Percentiles rank a stretch among this genome's conserved stretches.
These are phyloP conservation scores for Tetramorium simillimum DNA, from an alignment of 1,140 invertebrate species.

Conservation along the genomic window DNA sequence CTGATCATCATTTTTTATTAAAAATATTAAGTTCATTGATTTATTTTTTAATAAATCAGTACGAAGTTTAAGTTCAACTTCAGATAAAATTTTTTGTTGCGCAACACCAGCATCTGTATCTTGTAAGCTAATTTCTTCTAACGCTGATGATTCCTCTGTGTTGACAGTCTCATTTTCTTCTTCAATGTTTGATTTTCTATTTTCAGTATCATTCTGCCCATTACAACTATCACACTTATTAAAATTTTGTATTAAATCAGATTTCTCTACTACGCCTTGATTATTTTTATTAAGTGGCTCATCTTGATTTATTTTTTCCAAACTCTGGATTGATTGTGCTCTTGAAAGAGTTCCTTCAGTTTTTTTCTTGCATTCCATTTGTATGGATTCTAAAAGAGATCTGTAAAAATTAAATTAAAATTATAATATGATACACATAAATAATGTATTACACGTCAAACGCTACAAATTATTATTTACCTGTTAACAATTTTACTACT, in stretches of 20 bases:
- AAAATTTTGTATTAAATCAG: not conserved
- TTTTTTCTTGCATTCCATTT: not conserved
- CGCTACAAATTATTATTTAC: not conserved
- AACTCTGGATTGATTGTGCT: not conserved
- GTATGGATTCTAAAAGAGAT: not conserved
- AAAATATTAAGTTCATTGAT: not conserved
- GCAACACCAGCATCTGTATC: not conserved
- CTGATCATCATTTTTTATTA: not conserved
- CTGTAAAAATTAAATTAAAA: not conserved
- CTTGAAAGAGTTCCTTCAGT: not conserved
- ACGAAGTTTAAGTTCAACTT: not conserved
- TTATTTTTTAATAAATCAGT: not conserved
- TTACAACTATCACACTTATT: not conserved
- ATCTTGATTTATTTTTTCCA: not conserved
- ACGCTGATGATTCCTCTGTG: not conserved
- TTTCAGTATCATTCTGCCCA: not conserved
- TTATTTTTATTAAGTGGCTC: not conserved
- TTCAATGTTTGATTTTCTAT: not conserved
- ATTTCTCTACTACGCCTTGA: not conserved
- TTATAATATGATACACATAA: not conserved
- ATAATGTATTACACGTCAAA: not conserved
- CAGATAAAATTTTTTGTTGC: not conserved
- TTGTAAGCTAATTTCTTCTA: not conserved
- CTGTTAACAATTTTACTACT: not conserved
- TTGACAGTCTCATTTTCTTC: not conserved